A percentile compares a stretch with the other conserved stretches of the same genome.
Evolutionary conservation across 2,113 vertebrate species (phyloP).

Genomic region (Fukomys damarensis): DNA sequence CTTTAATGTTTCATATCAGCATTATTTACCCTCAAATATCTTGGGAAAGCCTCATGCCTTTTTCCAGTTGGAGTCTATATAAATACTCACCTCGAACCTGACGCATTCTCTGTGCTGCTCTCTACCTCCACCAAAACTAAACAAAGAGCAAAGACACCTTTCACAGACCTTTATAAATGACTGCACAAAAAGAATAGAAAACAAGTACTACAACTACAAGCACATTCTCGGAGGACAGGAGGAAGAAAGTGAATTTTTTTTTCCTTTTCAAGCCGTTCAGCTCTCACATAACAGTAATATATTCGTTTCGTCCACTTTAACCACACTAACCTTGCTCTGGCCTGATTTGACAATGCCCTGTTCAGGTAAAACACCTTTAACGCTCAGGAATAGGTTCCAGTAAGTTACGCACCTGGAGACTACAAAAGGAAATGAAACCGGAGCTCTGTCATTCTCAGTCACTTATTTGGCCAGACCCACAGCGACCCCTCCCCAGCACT

Average conservation of each 20-base stretch:
- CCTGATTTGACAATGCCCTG: not conserved
- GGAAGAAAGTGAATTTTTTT: constrained; percentile 25
- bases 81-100: constrained; percentile 24
- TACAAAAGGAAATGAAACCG: constrained; percentile 44
- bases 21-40: not conserved
- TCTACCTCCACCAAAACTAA: constrained; percentile 13
- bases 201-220: not conserved
- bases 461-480: not conserved
- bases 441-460: not conserved
- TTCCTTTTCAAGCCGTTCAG: not conserved
- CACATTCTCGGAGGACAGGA: not conserved
- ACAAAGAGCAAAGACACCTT: constrained; percentile 36
- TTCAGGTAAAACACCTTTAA: not conserved
- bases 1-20: not conserved
- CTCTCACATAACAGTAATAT: constrained; percentile 27
- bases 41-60: not conserved
- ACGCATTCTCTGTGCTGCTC: not conserved
- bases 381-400: not conserved
- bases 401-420: constrained; percentile 12
- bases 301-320: constrained; percentile 28
- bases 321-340: not conserved
- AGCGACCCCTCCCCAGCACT: not conserved
- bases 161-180: constrained; percentile 47
- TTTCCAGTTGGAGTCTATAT: not conserved
- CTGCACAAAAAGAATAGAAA: constrained; percentile 26